Evolutionary conservation across 2,888 invertebrate genomes (phyloP), one percentile per base, ranked within the genome.

Genomic region (Heliconius sara): DNA sequence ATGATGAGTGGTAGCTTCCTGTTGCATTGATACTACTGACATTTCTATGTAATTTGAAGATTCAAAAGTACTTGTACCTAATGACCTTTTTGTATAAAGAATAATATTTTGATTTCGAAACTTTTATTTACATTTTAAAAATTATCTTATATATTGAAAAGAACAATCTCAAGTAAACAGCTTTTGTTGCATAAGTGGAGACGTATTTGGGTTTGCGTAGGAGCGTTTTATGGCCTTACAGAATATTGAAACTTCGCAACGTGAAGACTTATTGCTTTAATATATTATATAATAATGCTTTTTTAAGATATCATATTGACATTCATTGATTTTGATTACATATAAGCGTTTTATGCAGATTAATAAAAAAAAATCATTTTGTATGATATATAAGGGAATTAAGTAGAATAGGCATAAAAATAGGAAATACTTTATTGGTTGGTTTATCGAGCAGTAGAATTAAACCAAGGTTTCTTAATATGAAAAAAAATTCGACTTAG

Each of bases 161-260:
- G 30, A 72, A 22, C 9, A 71, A 30, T 34, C n/a, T 34, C 16
- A 60, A 73, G 73, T n/a, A 60, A 39, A 60, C 39, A 73, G 25
- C 19, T 7, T 39, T 47, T 63, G 74, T 67, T 78, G 43, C 60
- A 78, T 68, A 78, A 78, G 67, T 63, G 30, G 39, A 79, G 60
- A 79, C 70, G 25, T 75, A 66, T 78, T 73, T 63, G 77, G 70
- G 60, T 70, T 19, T 81, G 81, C 76, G 79, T 81, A 76, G 81
- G 81, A 72, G 78, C 65, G 34, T 63, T 60, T 79, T 76, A 80
- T 76, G 72, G 77, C 39, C 47, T 39, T 72, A 71, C 22, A 78
- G 60, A 34, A 80, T 76, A 65, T 78, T 39, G 27, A 30, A 47
- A 43, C 60, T 22, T 74, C 16, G 60, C 68, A 65, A 47, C 57